These are phyloP conservation scores for Balaeniceps rex DNA, from an alignment of 2,113 vertebrate genomes.

Conservation along the genomic window DNA sequence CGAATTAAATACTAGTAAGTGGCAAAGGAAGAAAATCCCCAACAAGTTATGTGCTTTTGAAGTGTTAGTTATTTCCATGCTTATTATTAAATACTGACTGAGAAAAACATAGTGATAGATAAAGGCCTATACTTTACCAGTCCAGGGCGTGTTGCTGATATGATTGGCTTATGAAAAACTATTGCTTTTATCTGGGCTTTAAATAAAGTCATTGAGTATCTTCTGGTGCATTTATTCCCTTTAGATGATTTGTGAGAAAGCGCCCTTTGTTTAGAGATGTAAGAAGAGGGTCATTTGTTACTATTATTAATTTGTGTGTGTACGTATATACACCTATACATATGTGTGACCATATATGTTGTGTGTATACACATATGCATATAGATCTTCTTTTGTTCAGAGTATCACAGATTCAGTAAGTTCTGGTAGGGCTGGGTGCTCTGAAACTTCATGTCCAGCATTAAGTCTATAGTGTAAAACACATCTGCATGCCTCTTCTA, in stretches of 20 bases:
- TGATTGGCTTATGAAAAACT: background rate
- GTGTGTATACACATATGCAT: background rate
- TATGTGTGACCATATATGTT: background rate
- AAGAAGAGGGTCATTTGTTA: background rate
- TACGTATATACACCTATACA: background rate
- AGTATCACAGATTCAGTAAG: background rate
- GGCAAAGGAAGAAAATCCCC: background rate
- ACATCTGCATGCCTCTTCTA: background rate
- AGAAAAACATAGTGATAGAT: background rate
- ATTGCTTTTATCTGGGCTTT: background rate
- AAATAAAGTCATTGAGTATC: background rate
- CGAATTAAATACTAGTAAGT: background rate
- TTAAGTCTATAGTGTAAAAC: background rate
- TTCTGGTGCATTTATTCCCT: background rate
- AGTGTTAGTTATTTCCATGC: background rate
- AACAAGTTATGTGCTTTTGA: background rate
- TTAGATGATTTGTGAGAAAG: background rate
- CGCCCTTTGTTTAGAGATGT: background rate
- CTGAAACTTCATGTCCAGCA: background rate
- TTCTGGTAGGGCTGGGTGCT: background rate
- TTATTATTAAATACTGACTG: background rate
- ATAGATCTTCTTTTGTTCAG: background rate
- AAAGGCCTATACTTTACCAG: background rate
- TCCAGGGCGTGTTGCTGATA: background rate
- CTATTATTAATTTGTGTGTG: background rate